phyloP scores from a whole-genome alignment of 2,888 invertebrate species.

The Thereva nobilitata region DNA sequence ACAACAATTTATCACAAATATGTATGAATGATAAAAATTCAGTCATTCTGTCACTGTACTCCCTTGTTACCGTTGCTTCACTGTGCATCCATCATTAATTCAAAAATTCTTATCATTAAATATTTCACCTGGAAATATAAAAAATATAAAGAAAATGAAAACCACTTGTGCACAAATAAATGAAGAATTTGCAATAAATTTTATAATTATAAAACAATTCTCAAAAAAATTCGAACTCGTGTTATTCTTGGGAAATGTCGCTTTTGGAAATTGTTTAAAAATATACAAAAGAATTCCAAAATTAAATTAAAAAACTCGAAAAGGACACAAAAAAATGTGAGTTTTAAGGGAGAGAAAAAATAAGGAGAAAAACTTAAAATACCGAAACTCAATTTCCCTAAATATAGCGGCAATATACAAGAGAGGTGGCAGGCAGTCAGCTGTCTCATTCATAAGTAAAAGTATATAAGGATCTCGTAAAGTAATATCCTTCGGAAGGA shows the following conservation, averaged over 20 bases:
- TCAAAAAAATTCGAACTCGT: too few relatives aligned
- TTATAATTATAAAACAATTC: too few relatives aligned
- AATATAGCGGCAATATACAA: slow-evolving; percentile 23
- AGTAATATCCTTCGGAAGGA: background rate
- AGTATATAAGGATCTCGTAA: background rate
- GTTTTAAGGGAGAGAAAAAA: background rate
- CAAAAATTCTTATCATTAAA: too few relatives aligned
- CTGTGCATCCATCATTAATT: too few relatives aligned
- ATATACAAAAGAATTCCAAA: background rate
- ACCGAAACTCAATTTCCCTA: slow-evolving; percentile 22
- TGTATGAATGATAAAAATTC: too few relatives aligned
- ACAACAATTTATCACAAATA: too few relatives aligned
- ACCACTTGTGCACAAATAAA: too few relatives aligned
- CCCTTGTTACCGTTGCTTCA: too few relatives aligned
- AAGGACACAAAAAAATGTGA: background rate
- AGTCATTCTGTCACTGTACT: too few relatives aligned
- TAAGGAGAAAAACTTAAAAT: slow-evolving; percentile 29
- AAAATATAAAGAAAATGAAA: too few relatives aligned
- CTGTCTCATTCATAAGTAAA: slow-evolving; percentile 30
- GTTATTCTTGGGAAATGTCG: background rate
- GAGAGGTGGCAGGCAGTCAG: background rate
- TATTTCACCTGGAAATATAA: too few relatives aligned
- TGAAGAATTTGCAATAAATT: too few relatives aligned
- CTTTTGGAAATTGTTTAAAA: background rate
- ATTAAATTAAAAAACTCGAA: background rate